Conservation (phyloP, 1,140 invertebrate genomes). For the Tenebrio molitor region DNA sequence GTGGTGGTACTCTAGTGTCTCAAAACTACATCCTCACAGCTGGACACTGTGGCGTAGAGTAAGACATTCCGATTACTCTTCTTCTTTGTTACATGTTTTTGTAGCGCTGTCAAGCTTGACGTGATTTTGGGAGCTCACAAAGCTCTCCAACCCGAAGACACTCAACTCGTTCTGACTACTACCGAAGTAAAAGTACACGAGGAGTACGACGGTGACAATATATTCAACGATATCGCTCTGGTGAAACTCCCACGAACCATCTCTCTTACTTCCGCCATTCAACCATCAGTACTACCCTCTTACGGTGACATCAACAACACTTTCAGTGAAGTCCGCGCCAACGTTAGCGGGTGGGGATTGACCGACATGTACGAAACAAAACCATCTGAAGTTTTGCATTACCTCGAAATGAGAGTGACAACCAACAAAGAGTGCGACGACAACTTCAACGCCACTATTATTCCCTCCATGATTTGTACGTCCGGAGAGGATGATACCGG, state of each 20-base stretch:
- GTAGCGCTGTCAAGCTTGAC: conserved; percentile 50
- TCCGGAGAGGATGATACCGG: conserved; percentile 70
- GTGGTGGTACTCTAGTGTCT: conserved; percentile 71
- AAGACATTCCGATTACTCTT: conserved; percentile 6
- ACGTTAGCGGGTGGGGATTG: conserved; percentile 65
- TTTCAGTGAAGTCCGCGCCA: conserved; percentile 61
- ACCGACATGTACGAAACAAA: conserved; percentile 55
- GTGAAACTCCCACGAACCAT: conserved; percentile 65
- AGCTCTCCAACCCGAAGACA: conserved; percentile 57
- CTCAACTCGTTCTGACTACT: conserved; percentile 58
- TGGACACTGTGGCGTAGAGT: conserved; percentile 70
- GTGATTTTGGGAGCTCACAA: conserved; percentile 54
- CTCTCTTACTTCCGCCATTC: conserved; percentile 40
- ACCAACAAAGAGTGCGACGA: conserved; percentile 48
- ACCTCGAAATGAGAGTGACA: conserved; percentile 46
- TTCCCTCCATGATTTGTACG: conserved; percentile 68
- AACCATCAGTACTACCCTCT: conserved; percentile 49
- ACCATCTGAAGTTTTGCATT: conserved; percentile 45
- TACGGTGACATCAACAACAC: conserved; percentile 59
- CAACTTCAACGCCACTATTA: conserved; percentile 61
- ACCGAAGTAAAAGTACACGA: conserved; percentile 65
- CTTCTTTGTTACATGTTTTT: conserved; percentile 6
- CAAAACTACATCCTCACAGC: conserved; percentile 71
- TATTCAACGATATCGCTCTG: conserved; percentile 69
- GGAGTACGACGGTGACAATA: conserved; percentile 65